Evolutionary conservation across 92 coral and sea anemone genomes (phyloP), one percentile per base, ranked within the genome.

Genomic region (Paragorgia papillata): DNA sequence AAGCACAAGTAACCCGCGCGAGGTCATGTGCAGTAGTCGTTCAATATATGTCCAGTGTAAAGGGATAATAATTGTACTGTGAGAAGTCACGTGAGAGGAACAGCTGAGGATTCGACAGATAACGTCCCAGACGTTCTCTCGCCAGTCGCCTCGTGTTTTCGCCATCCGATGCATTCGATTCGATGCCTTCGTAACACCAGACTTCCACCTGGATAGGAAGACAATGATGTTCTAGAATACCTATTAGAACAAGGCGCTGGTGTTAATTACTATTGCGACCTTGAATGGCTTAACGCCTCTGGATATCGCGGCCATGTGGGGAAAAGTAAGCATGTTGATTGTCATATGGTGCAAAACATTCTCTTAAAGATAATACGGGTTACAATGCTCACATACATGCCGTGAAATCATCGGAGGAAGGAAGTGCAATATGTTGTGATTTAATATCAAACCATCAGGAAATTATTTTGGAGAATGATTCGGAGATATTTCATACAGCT

Each of bases 271-370:
- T n/a, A 43, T 79, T 1, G 80, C 49, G 3, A 84, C 89, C 0
- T 24, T 9, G 43, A 95, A 91, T 8, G 96, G 90, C 2, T 53
- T 91, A 9, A 91, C 98, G 0, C 95, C 98, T 0, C 80, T 94
- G 0, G 97, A 94, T 57, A 61, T 94, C 21, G 97, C 98, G 18
- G 88, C 97, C 12, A 79, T 89, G 33, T 94, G 98, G 97, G 97
- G 0, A 75, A 83, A 34, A 21, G 66, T 18, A 59, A 62, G 0
- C 85, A 86, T 19, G 69, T 94, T 1, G 31, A 13, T 49, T 85
- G 12, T 27, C 26, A 1, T 55, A 76, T 83, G 92, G 90, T 0
- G 98, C 95, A 0, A 73, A 87, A 22, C 70, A 66, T 18, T 58
- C 63, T 3, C 34, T 74, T 7, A 75, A 37, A 19, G 98, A 94